phyloP scores from a whole-genome alignment of 2,888 invertebrate genomes.

The Notodonta dromedarius region DNA sequence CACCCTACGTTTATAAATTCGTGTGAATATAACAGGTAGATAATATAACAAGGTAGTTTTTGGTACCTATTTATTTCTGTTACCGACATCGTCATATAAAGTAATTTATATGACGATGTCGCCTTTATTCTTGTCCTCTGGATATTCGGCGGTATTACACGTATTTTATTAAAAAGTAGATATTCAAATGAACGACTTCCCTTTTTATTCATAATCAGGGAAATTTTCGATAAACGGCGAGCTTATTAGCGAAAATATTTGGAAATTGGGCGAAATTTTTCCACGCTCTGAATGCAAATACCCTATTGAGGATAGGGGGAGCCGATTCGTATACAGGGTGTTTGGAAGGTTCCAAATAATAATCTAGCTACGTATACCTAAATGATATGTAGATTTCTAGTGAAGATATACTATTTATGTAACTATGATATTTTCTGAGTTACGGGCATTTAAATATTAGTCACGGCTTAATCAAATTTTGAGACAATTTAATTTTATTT shows the following conservation, averaged over 20 bases:
- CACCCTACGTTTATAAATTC: too few species aligned
- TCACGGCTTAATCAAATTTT: too few species aligned
- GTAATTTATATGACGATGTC: constrained; percentile 15
- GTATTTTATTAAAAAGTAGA: constrained; percentile 17
- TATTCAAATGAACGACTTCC: constrained; percentile 50
- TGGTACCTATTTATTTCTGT: constrained; percentile 10
- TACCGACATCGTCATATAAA: constrained; percentile 19
- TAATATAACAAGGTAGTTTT: too few species aligned
- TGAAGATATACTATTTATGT: too few species aligned
- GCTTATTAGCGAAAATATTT: constrained; percentile 39
- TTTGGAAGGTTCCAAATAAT: too few species aligned
- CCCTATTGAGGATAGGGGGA: constrained; percentile 3
- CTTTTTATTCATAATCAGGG: constrained; percentile 38
- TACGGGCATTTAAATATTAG: too few species aligned
- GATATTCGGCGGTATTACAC: constrained; percentile 19
- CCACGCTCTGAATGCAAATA: constrained; percentile 9
- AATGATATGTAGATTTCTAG: too few species aligned
- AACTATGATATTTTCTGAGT: too few species aligned
- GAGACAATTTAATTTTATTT: too few species aligned
- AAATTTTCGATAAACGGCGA: constrained; percentile 51
- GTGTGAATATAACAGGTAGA: too few species aligned
- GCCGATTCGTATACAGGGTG: not conserved
- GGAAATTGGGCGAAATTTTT: constrained; percentile 3
- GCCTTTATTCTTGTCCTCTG: constrained; percentile 14
- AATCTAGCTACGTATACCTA: too few species aligned